phyloP scores from a whole-genome alignment of 2,797 vertebrate species.

The Scolopax rusticola region DNA sequence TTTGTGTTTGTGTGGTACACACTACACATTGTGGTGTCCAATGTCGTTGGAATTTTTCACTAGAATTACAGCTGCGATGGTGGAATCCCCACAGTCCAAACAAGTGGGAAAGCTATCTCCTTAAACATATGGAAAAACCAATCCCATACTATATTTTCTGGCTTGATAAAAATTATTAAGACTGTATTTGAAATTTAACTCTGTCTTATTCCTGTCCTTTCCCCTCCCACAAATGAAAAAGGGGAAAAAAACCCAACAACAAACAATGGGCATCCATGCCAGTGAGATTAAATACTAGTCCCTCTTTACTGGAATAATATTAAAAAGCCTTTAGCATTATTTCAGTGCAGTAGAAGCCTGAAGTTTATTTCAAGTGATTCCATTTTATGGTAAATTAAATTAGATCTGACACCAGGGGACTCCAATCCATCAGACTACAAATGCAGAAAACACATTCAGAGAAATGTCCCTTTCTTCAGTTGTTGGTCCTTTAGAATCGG shows the following conservation, averaged over 20 bases:
- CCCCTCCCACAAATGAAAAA: rapidly evolving
- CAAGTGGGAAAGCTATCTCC: background rate
- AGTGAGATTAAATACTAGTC: background rate
- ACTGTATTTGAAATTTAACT: background rate
- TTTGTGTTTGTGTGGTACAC: background rate
- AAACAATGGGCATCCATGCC: rapidly evolving
- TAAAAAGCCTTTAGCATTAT: background rate
- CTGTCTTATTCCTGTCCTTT: background rate
- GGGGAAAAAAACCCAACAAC: too few relatives aligned
- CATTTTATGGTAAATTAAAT: background rate
- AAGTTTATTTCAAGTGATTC: background rate
- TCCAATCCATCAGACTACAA: background rate
- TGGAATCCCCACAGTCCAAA: background rate
- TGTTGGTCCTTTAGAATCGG: background rate
- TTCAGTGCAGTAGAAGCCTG: background rate
- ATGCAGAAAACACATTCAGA: background rate
- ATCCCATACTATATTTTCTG: background rate
- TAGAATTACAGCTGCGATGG: background rate
- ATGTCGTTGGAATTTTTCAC: background rate
- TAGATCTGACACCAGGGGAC: background rate
- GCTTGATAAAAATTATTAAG: background rate
- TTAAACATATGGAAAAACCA: background rate
- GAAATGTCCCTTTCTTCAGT: background rate
- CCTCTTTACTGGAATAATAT: background rate
- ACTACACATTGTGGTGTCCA: background rate